Base-by-base conservation (phyloP, 2,888 invertebrate species). In the Harmothoe impar region DNA sequence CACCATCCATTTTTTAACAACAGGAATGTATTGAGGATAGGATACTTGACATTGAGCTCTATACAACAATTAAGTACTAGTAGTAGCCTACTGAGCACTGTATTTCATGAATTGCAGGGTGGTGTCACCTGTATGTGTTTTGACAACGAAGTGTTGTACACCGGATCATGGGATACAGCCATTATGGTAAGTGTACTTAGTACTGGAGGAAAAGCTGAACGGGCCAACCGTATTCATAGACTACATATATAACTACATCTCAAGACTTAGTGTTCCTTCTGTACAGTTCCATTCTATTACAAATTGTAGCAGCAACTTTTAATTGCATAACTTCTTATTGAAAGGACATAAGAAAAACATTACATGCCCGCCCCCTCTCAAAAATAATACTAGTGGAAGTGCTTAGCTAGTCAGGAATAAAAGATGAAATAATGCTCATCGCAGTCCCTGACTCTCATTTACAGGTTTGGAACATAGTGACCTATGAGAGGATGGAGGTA, bases 101-200 rank as follows among this genome's bases (percentile, higher is more conserved):
- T 15, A 68, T 25, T n/a, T n/a, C n/a, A n/a, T n/a, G n/a, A n/a
- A n/a, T 62, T 62, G 20, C 91, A 95, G 94, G 94, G 94, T 43
- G 95, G 95, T 25, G 93, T 95, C 20, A 91, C 93, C 51, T 94
- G 95, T 92, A 81, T 95, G 77, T 91, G 93, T 89, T 94, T 95
- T 92, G 93, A 93, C 90, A 93, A 94, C 31, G 94, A 95, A 81
- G 93, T 93, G 35, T 93, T 95, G 72, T 93, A 94, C 23, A 93
- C 95, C 25, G 95, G 95, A 10, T 95, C 95, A 56, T 95, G 95
- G 95, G 95, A 95, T 91, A 94, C 93, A 72, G 93, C 94, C 20
- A 90, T 95, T 25, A 94, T 95, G 94, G 95, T 95, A 91, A 92
- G 94, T 89, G 3, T 31, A 81, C 7, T 5, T 62, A 5, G 62